Evolutionary conservation across 2,113 vertebrate genomes (phyloP).

Genomic region (Jaculus jaculus): DNA sequence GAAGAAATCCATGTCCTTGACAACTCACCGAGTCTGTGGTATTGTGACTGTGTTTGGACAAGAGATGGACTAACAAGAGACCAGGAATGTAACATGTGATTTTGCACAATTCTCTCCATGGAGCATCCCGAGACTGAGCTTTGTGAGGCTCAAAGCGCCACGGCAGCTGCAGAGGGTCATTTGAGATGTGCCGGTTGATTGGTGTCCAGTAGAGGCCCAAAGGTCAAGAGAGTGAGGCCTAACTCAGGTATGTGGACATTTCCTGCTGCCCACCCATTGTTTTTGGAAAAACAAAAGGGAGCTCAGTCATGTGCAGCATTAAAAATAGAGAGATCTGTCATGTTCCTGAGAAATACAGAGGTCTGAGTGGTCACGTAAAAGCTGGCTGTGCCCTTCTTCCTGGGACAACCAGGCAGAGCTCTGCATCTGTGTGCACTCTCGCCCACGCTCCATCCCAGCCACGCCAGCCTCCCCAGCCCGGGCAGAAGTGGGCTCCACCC

Average conservation of each 20-base stretch:
- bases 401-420: neutral
- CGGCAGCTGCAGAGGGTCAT: neutral
- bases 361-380: neutral
- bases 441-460: too few relatives aligned
- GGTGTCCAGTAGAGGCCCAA: neutral
- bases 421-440: fast-evolving
- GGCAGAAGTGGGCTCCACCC: fast-evolving
- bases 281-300: neutral
- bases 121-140: neutral
- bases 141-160: neutral
- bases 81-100: neutral
- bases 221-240: neutral
- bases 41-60: neutral
- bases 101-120: neutral
- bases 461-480: neutral
- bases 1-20: neutral
- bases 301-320: neutral
- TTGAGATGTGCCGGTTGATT: neutral
- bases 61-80: neutral
- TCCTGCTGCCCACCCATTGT: neutral
- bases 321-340: neutral
- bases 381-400: neutral
- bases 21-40: neutral
- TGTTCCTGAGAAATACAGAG: neutral
- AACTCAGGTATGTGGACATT: neutral